These are phyloP conservation scores for Oedothorax gibbosus DNA, from an alignment of 1,140 invertebrate genomes.

Conservation along the genomic window DNA sequence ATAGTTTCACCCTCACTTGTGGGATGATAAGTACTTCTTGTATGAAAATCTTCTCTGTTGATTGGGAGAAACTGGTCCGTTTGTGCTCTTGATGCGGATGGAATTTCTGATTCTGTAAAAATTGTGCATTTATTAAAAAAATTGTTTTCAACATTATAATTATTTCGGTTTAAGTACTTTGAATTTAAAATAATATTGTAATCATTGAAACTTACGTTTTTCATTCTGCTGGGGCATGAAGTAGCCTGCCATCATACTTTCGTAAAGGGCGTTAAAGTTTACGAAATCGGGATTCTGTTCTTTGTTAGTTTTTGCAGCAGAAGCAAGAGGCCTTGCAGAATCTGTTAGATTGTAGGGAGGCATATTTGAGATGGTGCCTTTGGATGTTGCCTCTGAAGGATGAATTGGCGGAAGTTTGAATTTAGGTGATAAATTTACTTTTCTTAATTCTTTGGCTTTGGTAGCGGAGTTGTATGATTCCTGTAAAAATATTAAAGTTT, in stretches of 20 bases:
- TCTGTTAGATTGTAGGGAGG: conserved; percentile 5
- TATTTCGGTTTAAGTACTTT: neutral
- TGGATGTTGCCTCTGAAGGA: neutral
- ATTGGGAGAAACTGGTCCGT: neutral
- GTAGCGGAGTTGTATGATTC: conserved; percentile 2
- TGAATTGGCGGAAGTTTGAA: conserved; percentile 41
- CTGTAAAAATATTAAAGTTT: neutral
- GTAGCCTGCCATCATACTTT: conserved; percentile 52
- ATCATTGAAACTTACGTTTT: conserved; percentile 30
- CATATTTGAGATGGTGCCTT: neutral
- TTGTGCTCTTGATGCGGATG: neutral
- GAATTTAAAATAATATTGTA: neutral
- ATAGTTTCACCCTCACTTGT: neutral
- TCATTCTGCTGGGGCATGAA: conserved; percentile 31
- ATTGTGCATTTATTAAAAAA: neutral
- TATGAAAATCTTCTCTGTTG: neutral
- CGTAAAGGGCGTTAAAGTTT: conserved; percentile 22
- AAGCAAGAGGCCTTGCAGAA: neutral
- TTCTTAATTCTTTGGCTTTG: conserved; percentile 32
- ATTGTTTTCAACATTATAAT: neutral
- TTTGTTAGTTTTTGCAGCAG: neutral
- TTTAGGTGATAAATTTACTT: conserved; percentile 23
- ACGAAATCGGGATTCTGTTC: neutral
- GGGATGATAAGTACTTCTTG: neutral
- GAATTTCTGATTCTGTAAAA: conserved; percentile 24